These are phyloP conservation scores for Riparia riparia DNA, from an alignment of 2,113 vertebrate genomes.

Conservation along the genomic window DNA sequence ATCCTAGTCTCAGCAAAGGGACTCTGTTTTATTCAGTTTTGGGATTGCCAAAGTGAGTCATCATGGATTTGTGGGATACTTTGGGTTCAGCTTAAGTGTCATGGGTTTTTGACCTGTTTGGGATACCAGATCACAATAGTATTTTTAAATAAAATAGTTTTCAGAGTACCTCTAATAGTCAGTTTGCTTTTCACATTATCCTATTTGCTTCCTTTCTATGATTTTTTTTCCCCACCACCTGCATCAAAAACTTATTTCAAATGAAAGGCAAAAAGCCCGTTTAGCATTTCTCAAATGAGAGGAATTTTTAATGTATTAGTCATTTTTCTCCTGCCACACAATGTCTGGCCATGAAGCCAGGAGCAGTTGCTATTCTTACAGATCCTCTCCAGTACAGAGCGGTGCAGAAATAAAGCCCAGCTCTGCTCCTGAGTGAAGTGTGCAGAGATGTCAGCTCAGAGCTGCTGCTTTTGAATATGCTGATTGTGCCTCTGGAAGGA, in stretches of 20 bases:
- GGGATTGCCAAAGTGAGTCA: background rate
- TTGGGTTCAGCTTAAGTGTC: background rate
- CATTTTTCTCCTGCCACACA: background rate
- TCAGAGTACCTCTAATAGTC: background rate
- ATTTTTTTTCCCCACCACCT: no score
- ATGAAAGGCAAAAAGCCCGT: background rate
- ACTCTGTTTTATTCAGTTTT: background rate
- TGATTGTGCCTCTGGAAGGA: background rate
- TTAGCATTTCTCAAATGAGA: background rate
- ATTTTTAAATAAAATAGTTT: background rate
- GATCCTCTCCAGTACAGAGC: background rate
- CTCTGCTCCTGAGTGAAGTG: background rate
- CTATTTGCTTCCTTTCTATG: background rate
- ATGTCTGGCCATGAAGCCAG: background rate
- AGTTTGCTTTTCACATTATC: background rate
- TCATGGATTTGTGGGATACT: background rate
- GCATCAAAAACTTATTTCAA: background rate
- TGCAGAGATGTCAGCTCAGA: background rate
- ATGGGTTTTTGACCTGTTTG: rapidly evolving
- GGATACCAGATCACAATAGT: background rate
- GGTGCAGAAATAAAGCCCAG: background rate
- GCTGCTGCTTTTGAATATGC: background rate
- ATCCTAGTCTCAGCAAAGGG: background rate
- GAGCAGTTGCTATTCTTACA: background rate
- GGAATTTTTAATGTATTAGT: background rate